Base-by-base conservation (phyloP, 2,888 invertebrate species). In the Noctua janthina region DNA sequence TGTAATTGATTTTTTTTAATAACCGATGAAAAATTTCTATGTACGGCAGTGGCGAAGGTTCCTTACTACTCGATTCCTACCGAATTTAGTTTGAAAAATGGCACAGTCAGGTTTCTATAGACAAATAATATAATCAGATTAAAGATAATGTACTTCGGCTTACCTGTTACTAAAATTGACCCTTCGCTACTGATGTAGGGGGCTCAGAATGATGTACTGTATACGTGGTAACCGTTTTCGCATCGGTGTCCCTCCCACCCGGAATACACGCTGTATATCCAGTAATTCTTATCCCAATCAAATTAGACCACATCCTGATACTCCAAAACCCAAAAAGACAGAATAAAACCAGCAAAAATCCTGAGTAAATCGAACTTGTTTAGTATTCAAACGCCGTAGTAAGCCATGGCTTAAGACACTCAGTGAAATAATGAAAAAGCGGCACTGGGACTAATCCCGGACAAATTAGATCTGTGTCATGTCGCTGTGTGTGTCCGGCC, bases 351-450 rank as follows among this genome's bases (percentile, higher is more conserved):
- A 66, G 39, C 59, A 78, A 85, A 89, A 85, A 71, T 59, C 76
- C 71, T 49, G 67, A 80, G 82, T 86, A 88, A 89, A 91, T 89
- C 89, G 82, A 76, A 74, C 29, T 81, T 89, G 86, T 88, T 95
- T 94, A 91, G 89, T 93, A 95, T 95, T 93, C 94, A 87, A 64
- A n/a, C 39, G 84, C 88, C 89, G 91, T 86, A 70, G 88, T 93
- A 93, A 94, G 93, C 94, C 92, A 62, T 82, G 93, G 95, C 94
- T 95, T 95, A 95, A 95, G 95, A 94, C 93, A 95, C 93, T 92
- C 91, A 89, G 92, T 92, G 94, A 87, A 95, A 95, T 95, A 95
- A 95, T 95, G 95, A 95, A 96, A 96, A 96, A 95, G 91, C 92
- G 87, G 88, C 90, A 91, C 92, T 92, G 92, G 83, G 86, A 84